Conservation (phyloP, 35 echinoderm and acorn worm genomes). For the Lytechinus pictus region DNA sequence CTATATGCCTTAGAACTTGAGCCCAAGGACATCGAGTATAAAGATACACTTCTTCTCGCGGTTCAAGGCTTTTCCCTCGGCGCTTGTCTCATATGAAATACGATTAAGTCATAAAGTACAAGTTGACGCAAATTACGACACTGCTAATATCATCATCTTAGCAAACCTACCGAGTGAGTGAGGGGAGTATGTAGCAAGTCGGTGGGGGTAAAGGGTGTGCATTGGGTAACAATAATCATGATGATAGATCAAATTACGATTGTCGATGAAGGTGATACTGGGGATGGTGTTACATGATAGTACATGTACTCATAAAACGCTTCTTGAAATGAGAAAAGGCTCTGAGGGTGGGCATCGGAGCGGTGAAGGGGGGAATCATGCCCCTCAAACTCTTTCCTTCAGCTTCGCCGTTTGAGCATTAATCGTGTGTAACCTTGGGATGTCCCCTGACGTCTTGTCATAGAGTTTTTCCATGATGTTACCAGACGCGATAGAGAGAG, state of each 20-base stretch:
- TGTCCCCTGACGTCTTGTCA: too few species aligned
- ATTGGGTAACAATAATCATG: too few species aligned
- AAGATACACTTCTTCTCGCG: not conserved
- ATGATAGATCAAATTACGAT: too few species aligned
- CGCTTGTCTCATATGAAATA: not conserved
- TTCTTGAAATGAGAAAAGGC: too few species aligned
- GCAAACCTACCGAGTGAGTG: not conserved
- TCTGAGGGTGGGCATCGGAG: not conserved
- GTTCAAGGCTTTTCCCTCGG: not conserved
- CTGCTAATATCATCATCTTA: slow-evolving; percentile 13
- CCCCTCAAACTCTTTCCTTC: not conserved
- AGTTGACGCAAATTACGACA: slow-evolving; percentile 10
- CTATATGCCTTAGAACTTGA: not conserved
- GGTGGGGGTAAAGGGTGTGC: not conserved
- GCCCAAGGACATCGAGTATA: not conserved
- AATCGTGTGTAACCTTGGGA: not conserved
- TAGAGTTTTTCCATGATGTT: not conserved
- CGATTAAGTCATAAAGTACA: slow-evolving; percentile 19
- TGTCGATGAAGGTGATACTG: too few species aligned
- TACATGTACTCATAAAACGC: too few species aligned
- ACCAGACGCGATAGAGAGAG: not conserved
- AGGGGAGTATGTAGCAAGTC: not conserved
- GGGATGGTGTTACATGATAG: too few species aligned
- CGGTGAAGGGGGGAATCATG: not conserved
- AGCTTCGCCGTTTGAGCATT: not conserved